Conservation (phyloP, 2,888 invertebrate genomes). For the Lasioglossum figueresi region DNA sequence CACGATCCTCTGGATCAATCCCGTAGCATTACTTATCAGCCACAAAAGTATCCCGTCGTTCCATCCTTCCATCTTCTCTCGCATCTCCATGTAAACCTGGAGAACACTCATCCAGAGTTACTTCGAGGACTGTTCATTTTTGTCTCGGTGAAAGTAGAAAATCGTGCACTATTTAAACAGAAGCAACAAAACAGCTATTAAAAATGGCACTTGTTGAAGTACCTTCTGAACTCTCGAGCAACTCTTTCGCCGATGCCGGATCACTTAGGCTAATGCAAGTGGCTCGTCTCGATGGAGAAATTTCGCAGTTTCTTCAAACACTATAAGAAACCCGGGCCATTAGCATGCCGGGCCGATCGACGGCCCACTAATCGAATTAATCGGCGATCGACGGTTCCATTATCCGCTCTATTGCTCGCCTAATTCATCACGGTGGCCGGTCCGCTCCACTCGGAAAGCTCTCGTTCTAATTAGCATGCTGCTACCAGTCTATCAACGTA, state of each 20-base stretch:
- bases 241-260: background rate
- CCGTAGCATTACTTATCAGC: background rate
- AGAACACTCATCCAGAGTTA: no score
- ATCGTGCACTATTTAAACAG: background rate
- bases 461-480: slow-evolving; percentile 63
- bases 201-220: background rate
- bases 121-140: no score
- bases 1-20: background rate
- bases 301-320: background rate
- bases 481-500: slow-evolving; percentile 57
- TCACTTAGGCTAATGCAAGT: background rate
- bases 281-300: background rate
- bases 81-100: no score
- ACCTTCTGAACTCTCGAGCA: background rate
- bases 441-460: slow-evolving; percentile 25
- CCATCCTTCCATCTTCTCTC: no score
- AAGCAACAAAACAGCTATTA: background rate
- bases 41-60: background rate
- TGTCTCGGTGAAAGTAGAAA: background rate
- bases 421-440: slow-evolving; percentile 20
- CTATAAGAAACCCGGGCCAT: slow-evolving; percentile 5
- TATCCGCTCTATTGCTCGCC: slow-evolving; percentile 12
- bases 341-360: slow-evolving; percentile 8
- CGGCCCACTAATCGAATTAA: slow-evolving; percentile 33
- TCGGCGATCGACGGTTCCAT: slow-evolving; percentile 31